These are phyloP conservation scores for Barnardius zonarius DNA, from an alignment of 2,113 vertebrate genomes.

Conservation along the genomic window DNA sequence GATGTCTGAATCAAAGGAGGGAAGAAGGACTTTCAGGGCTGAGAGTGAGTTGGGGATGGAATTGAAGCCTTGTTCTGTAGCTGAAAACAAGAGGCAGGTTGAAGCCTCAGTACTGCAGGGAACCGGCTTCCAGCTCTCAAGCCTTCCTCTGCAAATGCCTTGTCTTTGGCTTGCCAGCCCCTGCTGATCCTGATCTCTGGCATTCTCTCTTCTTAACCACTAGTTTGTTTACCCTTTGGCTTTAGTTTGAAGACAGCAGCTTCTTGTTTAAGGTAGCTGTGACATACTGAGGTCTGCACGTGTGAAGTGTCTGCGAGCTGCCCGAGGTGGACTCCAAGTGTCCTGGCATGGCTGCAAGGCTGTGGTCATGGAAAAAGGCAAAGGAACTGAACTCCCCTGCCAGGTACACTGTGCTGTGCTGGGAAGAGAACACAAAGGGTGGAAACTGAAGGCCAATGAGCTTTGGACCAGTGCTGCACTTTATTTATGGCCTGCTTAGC, in stretches of 20 bases:
- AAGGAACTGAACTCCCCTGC: neutral
- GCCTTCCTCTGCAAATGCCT: neutral
- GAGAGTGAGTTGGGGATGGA: neutral
- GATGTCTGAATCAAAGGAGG: neutral
- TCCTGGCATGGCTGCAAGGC: neutral
- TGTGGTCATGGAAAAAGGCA: fast-evolving
- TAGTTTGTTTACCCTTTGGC: neutral
- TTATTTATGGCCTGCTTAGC: conserved; percentile 55
- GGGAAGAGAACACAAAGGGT: neutral
- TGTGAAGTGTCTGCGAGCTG: neutral
- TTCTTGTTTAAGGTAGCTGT: neutral
- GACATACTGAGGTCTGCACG: fast-evolving
- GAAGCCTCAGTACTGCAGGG: neutral
- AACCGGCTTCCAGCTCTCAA: neutral
- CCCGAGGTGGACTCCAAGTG: neutral
- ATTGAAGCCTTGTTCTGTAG: neutral
- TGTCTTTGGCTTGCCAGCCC: neutral
- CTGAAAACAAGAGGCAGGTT: neutral
- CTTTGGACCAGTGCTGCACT: neutral
- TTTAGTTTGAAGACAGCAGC: neutral
- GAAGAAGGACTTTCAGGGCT: neutral
- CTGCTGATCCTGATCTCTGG: neutral
- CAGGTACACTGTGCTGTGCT: neutral
- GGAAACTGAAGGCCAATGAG: neutral
- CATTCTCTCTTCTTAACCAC: neutral